Conservation (phyloP, 2,888 invertebrate genomes). For the Biston stratarius region DNA sequence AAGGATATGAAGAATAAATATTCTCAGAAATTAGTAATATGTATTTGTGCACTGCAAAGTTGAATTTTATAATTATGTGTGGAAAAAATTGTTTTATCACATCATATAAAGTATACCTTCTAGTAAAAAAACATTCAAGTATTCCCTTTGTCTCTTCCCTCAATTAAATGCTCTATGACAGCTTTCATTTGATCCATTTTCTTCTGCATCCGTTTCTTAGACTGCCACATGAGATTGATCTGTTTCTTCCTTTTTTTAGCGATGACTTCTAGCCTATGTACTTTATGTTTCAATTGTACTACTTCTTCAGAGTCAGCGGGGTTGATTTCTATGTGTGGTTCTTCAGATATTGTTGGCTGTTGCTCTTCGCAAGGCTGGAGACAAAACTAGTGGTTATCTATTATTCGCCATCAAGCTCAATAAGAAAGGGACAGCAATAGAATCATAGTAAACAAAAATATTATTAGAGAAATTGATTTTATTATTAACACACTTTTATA, state of each 20-base stretch:
- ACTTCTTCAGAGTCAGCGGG: slow-evolving; percentile 68
- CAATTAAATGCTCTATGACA: slow-evolving; percentile 68
- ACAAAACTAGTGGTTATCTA: neutral
- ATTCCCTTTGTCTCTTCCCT: slow-evolving; percentile 48
- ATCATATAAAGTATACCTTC: neutral
- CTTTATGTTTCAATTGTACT: slow-evolving; percentile 66
- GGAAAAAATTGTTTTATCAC: too few relatives aligned
- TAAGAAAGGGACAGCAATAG: too few relatives aligned
- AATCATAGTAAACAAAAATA: too few relatives aligned
- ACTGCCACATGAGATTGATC: slow-evolving; percentile 68
- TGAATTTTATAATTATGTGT: too few relatives aligned
- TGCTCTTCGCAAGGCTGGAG: slow-evolving; percentile 67
- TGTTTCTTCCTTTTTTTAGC: slow-evolving; percentile 66
- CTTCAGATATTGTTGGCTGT: slow-evolving; percentile 63
- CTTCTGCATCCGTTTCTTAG: slow-evolving; percentile 58
- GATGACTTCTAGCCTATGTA: slow-evolving; percentile 66
- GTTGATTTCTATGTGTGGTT: slow-evolving; percentile 58
- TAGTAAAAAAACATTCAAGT: slow-evolving; percentile 9
- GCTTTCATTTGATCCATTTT: slow-evolving; percentile 65
- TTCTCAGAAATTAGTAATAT: too few relatives aligned
- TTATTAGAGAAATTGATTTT: too few relatives aligned
- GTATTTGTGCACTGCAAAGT: too few relatives aligned
- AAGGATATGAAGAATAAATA: too few relatives aligned
- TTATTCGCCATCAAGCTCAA: too few relatives aligned
- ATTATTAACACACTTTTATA: too few relatives aligned